Conservation (phyloP, 2,888 invertebrate species). For the Galeopsomyia nigrocyanea region DNA sequence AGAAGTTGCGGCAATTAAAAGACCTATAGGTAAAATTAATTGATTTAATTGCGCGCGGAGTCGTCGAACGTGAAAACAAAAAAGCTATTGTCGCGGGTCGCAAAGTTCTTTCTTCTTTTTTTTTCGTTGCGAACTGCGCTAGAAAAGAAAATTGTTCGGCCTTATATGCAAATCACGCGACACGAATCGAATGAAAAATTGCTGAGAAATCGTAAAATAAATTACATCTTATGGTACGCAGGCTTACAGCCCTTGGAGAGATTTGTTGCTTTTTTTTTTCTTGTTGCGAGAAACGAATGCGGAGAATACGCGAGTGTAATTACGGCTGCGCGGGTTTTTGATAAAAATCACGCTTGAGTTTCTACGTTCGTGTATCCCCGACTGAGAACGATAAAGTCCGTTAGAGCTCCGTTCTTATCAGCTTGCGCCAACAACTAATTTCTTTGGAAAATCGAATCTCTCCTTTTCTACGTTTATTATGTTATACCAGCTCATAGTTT, state of each 20-base stretch:
- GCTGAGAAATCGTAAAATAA: not conserved
- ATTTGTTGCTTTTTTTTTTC: not conserved
- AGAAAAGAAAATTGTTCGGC: constrained; percentile 15
- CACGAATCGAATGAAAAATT: not conserved
- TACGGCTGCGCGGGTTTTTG: constrained; percentile 17
- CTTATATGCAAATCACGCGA: constrained; percentile 11
- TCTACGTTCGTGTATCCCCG: constrained; percentile 16
- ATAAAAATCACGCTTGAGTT: constrained; percentile 39
- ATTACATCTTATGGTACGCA: not conserved
- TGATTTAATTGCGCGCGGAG: constrained; percentile 66
- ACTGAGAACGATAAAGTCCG: constrained; percentile 28
- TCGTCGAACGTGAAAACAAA: constrained; percentile 15
- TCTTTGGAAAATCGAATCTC: constrained; percentile 6
- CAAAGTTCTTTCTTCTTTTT: not conserved
- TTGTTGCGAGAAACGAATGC: constrained; percentile 10
- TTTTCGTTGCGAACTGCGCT: not conserved
- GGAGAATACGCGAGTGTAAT: constrained; percentile 33
- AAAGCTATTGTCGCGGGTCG: constrained; percentile 16
- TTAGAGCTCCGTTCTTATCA: constrained; percentile 42
- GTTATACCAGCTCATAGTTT: no score
- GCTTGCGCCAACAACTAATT: constrained; percentile 38
- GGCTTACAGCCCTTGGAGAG: constrained; percentile 2
- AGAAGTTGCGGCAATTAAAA: constrained; percentile 30
- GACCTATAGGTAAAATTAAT: constrained; percentile 62
- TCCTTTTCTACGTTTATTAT: constrained; percentile 37